Evolutionary conservation across 2,888 invertebrate species (phyloP), one percentile per base, ranked within the genome.

Genomic region (Drosophila infuscata): DNA sequence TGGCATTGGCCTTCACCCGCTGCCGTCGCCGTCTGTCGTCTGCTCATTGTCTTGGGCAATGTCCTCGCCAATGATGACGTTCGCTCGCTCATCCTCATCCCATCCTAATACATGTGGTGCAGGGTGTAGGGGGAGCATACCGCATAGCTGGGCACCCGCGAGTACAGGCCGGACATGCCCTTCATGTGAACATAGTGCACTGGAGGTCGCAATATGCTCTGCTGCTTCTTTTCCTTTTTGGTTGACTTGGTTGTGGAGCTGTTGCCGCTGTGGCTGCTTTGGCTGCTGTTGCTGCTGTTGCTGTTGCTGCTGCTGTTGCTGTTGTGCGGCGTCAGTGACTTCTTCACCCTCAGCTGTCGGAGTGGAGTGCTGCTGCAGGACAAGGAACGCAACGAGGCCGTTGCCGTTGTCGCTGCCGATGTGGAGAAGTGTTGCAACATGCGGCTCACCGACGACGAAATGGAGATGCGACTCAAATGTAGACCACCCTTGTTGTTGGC

Each of bases 121-220:
- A 91, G 74, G 54, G 91, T 92, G 67, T 92, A 91, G 53, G 91
- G 91, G 70, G 91, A 92, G 76, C 93, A 92, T 36, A 92, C 90
- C 15, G 92, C 91, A 32, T 93, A 95, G 75, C 95, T 94, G 0
- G 97, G 97, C n/a, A 97, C 96, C 86, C 97, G 94, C 3, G 97
- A 97, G 2, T 97, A 97, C 30, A 97, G 93, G 1, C 97, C 97
- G 9, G 97, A 97, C 81, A 97, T 94, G 52, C 97, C 97, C 78
- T 95, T 95, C 20, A 96, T 95, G 91, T 97, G 97, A 0, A 96
- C 96, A 92, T 97, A 97, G 0, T 96, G 95, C 0, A 97, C 95
- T 3, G 97, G 97, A 57, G 96, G 95, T 43, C 97, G 94, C 32
- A 97, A 94, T 67, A 97, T 97, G 84, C 96, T 95, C 92, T 96